Base-by-base conservation (phyloP, 2,888 invertebrate species). In the Heliothis peltigera region DNA sequence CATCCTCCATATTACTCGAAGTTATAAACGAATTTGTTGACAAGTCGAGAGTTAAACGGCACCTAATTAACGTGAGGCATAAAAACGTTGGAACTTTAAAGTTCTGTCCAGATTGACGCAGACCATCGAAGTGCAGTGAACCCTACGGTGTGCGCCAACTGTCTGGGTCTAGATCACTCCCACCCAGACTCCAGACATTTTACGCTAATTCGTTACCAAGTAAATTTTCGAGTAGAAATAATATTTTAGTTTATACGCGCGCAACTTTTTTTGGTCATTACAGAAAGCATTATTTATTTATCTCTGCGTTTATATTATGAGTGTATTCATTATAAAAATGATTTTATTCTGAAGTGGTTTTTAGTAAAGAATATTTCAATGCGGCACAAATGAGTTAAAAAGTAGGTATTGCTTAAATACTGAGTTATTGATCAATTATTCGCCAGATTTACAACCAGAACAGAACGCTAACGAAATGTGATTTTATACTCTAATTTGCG, bases 71-170 rank as follows among this genome's bases (percentile, higher is more conserved):
- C 43, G 57, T 47, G 25, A 46, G 32, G 15, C 46, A 70, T 70
- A 69, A 77, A 80, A 75, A 69, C 63, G 65, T 63, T 71, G 49
- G 71, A 59, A 75, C 64, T 72, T 64, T 61, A 52, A 73, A 76
- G 70, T 78, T 74, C 53, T 62, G 78, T 75, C 77, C 80, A 80
- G 80, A 75, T 75, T 70, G 81, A 72, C 75, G 79, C 62, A 76
- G 75, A 60, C 70, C 75, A 82, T 73, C 65, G 78, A 58, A 62
- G 87, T 85, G 84, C 86, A 87, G 74, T 87, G 86, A 87, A 85
- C 85, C 73, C 77, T 58, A 68, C 76, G 56, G 69, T 66, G 62
- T 71, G 57, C 73, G 76, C 70, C 77, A 66, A 56, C 75, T 72
- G 84, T 84, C 85, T 84, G 80, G 73, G 69, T 80, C 87, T 83